Evolutionary conservation across 1,140 invertebrate species (phyloP).

Genomic region (Lamellibrachia luymesi): DNA sequence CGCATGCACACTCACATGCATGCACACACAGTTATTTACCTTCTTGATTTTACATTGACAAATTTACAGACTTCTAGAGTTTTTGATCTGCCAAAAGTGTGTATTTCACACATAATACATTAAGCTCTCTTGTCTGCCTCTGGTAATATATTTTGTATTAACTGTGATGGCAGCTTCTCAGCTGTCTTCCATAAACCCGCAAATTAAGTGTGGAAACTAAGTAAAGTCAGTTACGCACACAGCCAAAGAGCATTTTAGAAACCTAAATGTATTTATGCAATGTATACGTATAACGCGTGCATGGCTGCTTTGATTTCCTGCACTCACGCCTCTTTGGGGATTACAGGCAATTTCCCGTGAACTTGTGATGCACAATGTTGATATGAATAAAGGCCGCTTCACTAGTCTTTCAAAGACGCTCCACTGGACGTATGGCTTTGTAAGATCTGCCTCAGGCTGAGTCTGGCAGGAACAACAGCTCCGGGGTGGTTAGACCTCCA

Average conservation of each 20-base stretch:
- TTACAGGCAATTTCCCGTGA: conserved; percentile 1
- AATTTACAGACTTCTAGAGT: not conserved
- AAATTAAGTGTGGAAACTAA: not conserved
- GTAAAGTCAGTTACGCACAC: not conserved
- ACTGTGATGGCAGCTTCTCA: not conserved
- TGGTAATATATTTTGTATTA: not conserved
- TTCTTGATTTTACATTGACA: not conserved
- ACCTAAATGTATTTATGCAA: not conserved
- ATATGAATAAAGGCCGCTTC: not conserved
- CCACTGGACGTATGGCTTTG: not conserved
- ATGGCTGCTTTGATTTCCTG: not conserved
- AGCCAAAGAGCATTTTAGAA: not conserved
- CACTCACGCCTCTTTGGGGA: not conserved
- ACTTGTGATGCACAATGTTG: not conserved
- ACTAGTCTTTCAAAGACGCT: not conserved
- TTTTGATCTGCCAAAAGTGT: not conserved
- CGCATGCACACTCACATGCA: not conserved
- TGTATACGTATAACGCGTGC: not conserved
- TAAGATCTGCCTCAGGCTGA: not conserved
- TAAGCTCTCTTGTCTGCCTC: not conserved
- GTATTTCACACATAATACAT: not conserved
- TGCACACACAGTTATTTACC: too few species aligned
- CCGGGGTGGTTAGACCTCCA: not conserved
- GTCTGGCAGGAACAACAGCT: not conserved
- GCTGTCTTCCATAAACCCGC: not conserved